Evolutionary conservation across 2,797 vertebrate species (phyloP).

Genomic region (Pitangus sulphuratus): DNA sequence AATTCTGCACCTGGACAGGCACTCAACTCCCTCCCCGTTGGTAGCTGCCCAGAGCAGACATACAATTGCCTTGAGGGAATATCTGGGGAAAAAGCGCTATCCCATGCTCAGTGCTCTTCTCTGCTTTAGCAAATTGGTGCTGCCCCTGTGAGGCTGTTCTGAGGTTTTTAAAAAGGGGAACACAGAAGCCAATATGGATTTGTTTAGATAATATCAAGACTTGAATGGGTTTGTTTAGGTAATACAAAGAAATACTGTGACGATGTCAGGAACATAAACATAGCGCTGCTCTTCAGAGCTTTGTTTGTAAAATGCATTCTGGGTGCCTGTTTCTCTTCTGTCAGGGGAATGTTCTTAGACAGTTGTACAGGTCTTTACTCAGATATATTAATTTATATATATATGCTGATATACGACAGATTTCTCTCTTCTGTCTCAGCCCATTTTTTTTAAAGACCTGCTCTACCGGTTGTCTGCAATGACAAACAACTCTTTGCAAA

Average conservation of each 20-base stretch:
- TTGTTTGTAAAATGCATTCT: neutral
- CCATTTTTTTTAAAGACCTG: neutral
- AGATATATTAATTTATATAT: neutral
- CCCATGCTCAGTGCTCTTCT: conserved; percentile 21
- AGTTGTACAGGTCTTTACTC: neutral
- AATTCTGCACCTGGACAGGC: neutral
- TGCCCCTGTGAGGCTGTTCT: conserved; percentile 30
- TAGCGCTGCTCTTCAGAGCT: neutral
- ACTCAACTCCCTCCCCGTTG: neutral
- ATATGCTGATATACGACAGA: neutral
- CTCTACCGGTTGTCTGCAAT: neutral
- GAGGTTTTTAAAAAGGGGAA: conserved; percentile 5
- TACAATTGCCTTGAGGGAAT: neutral
- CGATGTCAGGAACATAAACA: neutral
- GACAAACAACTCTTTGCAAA: neutral
- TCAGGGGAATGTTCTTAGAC: neutral
- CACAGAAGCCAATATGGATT: neutral
- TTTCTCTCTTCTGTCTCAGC: neutral
- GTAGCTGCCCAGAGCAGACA: neutral
- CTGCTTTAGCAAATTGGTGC: conserved; percentile 46
- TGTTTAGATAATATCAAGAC: conserved; percentile 12
- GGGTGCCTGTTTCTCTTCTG: neutral
- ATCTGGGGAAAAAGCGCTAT: neutral
- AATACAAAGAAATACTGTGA: neutral
- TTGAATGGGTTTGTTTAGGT: neutral